A percentile compares a stretch with the other conserved stretches of the same genome.
These are phyloP conservation scores for Drosophila hamatofila DNA, from an alignment of 2,888 invertebrate genomes.

Conservation along the genomic window DNA sequence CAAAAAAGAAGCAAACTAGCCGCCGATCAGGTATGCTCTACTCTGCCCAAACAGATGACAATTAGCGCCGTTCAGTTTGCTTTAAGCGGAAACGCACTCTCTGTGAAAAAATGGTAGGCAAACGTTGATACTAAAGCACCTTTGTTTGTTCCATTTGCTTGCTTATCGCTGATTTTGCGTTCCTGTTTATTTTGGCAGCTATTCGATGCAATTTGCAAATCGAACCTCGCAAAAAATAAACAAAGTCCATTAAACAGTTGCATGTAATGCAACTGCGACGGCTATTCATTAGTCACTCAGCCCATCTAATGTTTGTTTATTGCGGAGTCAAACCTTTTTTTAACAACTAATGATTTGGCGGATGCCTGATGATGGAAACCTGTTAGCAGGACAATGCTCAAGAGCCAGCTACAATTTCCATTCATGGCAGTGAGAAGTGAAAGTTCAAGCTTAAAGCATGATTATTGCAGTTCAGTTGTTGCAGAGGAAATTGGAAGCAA, in stretches of 20 bases:
- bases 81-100: constrained; percentile 56
- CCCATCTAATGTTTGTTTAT: constrained; percentile 22
- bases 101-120: constrained; percentile 15
- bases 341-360: constrained; percentile 15
- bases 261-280: constrained; percentile 15
- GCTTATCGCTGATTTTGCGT: constrained; percentile 31
- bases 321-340: constrained; percentile 3
- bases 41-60: constrained; percentile 42
- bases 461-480: too few species aligned
- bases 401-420: background rate
- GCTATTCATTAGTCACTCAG: constrained; percentile 52
- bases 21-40: constrained; percentile 24
- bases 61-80: constrained; percentile 39
- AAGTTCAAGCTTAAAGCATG: background rate
- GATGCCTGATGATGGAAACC: background rate
- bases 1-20: constrained; percentile 60
- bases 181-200: constrained; percentile 36
- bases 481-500: too few species aligned
- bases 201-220: constrained; percentile 11
- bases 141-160: constrained; percentile 11
- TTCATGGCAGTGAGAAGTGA: background rate
- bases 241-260: constrained; percentile 20
- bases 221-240: background rate
- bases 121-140: constrained; percentile 13
- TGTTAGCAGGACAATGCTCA: background rate